phyloP scores from a whole-genome alignment of 2,888 invertebrate species.

The Lepas anatifera region DNA sequence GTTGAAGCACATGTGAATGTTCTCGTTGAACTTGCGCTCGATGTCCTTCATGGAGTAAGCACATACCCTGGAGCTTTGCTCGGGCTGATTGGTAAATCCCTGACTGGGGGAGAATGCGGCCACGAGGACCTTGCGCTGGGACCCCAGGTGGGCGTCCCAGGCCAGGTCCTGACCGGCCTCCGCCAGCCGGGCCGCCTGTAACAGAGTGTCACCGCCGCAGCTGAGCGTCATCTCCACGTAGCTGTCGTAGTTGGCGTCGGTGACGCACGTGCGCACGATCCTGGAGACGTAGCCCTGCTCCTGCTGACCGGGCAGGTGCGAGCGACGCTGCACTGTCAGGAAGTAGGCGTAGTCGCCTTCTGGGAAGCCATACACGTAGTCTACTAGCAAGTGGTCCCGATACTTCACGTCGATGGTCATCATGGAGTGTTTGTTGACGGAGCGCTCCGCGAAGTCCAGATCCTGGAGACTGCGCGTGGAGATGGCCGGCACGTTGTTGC shows the following conservation, averaged over 20 bases:
- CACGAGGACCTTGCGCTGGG: slow-evolving; percentile 67
- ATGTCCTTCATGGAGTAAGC: slow-evolving; percentile 81
- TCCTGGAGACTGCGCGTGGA: slow-evolving; percentile 71
- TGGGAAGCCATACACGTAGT: slow-evolving; percentile 92
- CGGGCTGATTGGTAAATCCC: slow-evolving; percentile 72
- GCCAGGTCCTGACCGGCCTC: slow-evolving; percentile 73
- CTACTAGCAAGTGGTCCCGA: slow-evolving; percentile 85
- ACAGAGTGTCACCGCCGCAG: slow-evolving; percentile 71
- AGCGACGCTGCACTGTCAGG: slow-evolving; percentile 84
- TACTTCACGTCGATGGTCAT: slow-evolving; percentile 83
- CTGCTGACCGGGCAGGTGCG: slow-evolving; percentile 73
- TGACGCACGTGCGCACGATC: slow-evolving; percentile 82
- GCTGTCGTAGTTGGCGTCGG: slow-evolving; percentile 87
- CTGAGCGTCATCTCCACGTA: slow-evolving; percentile 92
- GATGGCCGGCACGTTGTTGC: slow-evolving; percentile 85
- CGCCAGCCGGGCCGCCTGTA: slow-evolving; percentile 87
- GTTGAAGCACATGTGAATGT: slow-evolving; percentile 94
- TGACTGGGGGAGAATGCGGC: slow-evolving; percentile 80
- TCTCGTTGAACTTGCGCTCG: slow-evolving; percentile 84
- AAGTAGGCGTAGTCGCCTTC: slow-evolving; percentile 92
- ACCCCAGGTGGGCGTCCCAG: slow-evolving; percentile 58
- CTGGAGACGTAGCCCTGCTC: slow-evolving; percentile 81
- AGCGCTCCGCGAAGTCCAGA: slow-evolving; percentile 65
- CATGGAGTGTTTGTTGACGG: slow-evolving; percentile 72
- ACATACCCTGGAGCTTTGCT: slow-evolving; percentile 76